Base-by-base conservation (phyloP, 2,888 invertebrate genomes). In the Macrosiphum euphorbiae region DNA sequence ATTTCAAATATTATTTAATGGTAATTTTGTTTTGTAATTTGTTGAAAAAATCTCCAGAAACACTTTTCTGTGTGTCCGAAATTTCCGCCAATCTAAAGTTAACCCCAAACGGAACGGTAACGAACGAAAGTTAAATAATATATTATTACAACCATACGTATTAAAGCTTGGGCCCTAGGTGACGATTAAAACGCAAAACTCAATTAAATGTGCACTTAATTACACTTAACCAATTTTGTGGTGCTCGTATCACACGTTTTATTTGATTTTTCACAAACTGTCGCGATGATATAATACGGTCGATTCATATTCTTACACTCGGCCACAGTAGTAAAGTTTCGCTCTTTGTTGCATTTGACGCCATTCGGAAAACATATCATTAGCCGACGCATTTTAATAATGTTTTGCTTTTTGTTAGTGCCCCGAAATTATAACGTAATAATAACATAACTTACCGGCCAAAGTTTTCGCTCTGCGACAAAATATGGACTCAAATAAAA, bases 401-500 rank as follows among this genome's bases (percentile, higher is more conserved):
- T 55, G 26, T 84, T 84, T 44, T 3, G 44, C 47, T 61, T 90
- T 55, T 55, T 35, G 35, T 88, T 3, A 13, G 44, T 26, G 67
- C 26, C 26, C 10, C 84, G 24, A 55, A 67, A 67, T 35, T 67
- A 67, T 13, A 67, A 67, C 67, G 67, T n/a, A n/a, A n/a, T 67
- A 67, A 20, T 16, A 67, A 35, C 67, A 91, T 55, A 85, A 85
- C 41, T 91, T 85, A 10, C 20, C 20, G 26, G 16, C 41, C 26
- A 84, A 67, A 41, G 52, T 91, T 41, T 91, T 52, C 44, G 3
- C 78, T 4, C 16, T 28, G 84, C 55, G 28, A 85, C 85, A 10
- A 85, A 90, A 44, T 86, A 88, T 28, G 28, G n/a, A 91, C 44
- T 85, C 85, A 7, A 85, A 84, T 91, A n/a, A 91, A 84, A 91